These are phyloP conservation scores for Eurytoma adleriae DNA, from an alignment of 2,888 invertebrate species.

Conservation along the genomic window DNA sequence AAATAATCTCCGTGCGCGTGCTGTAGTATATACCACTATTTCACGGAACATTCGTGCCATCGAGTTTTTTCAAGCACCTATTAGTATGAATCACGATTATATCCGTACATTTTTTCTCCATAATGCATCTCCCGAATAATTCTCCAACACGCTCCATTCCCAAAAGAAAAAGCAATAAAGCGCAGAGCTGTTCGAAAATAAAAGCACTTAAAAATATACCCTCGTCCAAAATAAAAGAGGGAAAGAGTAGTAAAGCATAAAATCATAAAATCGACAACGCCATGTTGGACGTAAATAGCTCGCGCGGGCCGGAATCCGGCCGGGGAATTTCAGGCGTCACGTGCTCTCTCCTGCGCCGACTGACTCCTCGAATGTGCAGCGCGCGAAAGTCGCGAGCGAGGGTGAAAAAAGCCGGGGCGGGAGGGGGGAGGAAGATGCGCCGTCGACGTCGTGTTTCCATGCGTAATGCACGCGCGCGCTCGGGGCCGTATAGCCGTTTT, in stretches of 20 bases:
- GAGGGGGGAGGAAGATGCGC: not conserved
- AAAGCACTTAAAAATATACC: constrained; percentile 20
- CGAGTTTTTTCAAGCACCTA: too few relatives aligned
- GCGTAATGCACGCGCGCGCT: constrained; percentile 27
- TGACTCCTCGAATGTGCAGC: not conserved
- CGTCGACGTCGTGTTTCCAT: constrained; percentile 19
- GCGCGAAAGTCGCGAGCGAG: not conserved
- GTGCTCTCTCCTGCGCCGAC: not conserved
- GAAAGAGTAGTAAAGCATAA: not conserved
- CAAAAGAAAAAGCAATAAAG: constrained; percentile 25
- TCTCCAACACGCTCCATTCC: not conserved
- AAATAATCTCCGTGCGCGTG: too few relatives aligned
- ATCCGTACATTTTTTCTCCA: not conserved
- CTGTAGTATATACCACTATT: not conserved
- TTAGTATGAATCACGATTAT: not conserved
- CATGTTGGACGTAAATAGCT: constrained; percentile 1
- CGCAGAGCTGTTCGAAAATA: constrained; percentile 2
- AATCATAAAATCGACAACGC: constrained; percentile 30
- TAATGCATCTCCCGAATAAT: constrained; percentile 12
- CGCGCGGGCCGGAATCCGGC: not conserved
- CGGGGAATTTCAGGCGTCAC: not conserved
- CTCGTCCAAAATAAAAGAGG: not conserved
- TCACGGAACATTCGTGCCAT: not conserved
- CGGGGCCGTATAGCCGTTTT: constrained; percentile 8
- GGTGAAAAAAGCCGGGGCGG: not conserved